Percentiles rank a stretch among this genome's conserved stretches.
phyloP scores from a whole-genome alignment of 2,113 vertebrate genomes.

The Crotalus helleri region DNA sequence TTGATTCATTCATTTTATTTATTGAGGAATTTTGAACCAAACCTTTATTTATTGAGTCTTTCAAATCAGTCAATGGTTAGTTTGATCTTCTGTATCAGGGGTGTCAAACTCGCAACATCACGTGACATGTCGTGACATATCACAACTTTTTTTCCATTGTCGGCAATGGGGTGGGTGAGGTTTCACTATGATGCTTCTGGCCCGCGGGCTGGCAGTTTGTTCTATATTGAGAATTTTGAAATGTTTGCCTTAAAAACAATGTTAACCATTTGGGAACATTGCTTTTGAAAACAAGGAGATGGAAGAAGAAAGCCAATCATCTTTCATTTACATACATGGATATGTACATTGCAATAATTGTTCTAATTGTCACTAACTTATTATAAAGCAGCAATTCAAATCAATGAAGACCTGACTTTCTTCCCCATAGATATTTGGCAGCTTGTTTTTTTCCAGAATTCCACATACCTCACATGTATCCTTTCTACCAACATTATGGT shows the following conservation, averaged over 20 bases:
- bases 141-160: no score
- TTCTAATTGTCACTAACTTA: background rate
- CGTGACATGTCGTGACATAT: no score
- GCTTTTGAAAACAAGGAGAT: background rate
- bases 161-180: no score
- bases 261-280: background rate
- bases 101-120: no score
- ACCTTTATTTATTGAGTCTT: background rate
- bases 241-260: background rate
- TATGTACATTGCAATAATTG: background rate
- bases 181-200: no score
- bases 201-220: no score
- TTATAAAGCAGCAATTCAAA: background rate
- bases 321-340: background rate
- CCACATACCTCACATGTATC: background rate
- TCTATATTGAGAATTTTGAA: background rate
- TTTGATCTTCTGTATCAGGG: background rate
- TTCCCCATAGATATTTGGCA: background rate
- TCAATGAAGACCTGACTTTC: background rate
- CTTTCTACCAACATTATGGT: no score
- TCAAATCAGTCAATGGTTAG: background rate
- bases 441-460: background rate
- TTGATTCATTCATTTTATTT: background rate
- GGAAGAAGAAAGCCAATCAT: background rate
- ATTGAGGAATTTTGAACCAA: background rate